Evolutionary conservation across 2,888 invertebrate genomes (phyloP).

Genomic region (Aleiodes testaceus): DNA sequence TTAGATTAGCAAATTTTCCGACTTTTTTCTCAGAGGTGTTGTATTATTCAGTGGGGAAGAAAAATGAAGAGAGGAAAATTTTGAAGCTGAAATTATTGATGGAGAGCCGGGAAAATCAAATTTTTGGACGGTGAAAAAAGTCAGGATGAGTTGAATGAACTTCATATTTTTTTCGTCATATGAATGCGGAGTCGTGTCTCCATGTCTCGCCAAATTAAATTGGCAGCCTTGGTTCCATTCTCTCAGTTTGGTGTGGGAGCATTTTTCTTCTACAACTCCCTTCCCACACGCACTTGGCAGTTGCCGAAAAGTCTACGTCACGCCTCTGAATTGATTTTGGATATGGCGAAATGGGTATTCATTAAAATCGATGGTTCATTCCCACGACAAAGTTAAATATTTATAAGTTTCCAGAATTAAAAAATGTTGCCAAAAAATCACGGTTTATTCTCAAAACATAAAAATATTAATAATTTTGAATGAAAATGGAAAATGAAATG

Average conservation of each 20-base stretch:
- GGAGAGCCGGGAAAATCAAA: background rate
- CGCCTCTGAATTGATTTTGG: constrained; percentile 47
- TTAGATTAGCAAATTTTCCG: too few relatives aligned
- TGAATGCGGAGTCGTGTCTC: background rate
- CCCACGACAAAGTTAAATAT: background rate
- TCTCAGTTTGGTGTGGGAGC: constrained; percentile 15
- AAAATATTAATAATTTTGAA: background rate
- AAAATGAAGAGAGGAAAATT: constrained; percentile 9
- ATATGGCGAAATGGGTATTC: constrained; percentile 14
- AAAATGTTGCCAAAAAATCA: background rate
- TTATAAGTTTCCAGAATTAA: background rate
- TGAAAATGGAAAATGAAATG: too few relatives aligned
- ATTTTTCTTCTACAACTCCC: constrained; percentile 28
- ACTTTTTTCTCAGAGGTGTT: too few relatives aligned
- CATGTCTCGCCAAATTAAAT: constrained; percentile 38
- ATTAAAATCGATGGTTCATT: background rate
- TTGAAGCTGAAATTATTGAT: constrained; percentile 29
- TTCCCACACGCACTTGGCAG: constrained; percentile 35
- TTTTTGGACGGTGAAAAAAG: background rate
- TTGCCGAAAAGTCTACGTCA: constrained; percentile 43
- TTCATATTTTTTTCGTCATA: constrained; percentile 4
- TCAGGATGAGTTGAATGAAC: constrained; percentile 22
- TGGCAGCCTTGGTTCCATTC: constrained; percentile 26
- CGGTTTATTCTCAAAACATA: too few relatives aligned
- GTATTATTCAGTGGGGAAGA: too few relatives aligned